Evolutionary conservation across 2,888 invertebrate species (phyloP).

Genomic region (Cantharis rustica): DNA sequence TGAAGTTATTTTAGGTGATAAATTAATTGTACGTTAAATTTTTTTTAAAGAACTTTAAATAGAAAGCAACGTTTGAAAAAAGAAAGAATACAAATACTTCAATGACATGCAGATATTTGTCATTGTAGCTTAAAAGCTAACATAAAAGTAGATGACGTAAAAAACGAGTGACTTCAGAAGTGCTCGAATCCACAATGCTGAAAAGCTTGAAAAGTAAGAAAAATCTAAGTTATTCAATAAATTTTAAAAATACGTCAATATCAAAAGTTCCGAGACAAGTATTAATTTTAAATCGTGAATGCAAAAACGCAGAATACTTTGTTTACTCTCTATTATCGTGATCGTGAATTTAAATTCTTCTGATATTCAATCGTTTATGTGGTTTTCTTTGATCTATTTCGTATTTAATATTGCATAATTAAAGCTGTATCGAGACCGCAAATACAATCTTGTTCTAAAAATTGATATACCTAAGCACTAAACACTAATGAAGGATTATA

Average conservation of each 20-base stretch:
- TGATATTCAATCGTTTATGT: neutral
- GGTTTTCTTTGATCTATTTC: neutral
- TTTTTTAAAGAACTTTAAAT: neutral
- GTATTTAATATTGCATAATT: neutral
- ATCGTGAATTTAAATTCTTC: neutral
- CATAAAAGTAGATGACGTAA: neutral
- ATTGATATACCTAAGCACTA: neutral
- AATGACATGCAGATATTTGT: neutral
- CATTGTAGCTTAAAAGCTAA: neutral
- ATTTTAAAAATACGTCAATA: neutral
- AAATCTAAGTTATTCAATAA: neutral
- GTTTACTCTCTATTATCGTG: neutral
- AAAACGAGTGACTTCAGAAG: neutral
- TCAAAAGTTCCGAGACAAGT: neutral
- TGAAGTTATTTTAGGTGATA: neutral
- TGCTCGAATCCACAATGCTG: neutral
- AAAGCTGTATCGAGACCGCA: neutral
- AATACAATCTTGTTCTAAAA: neutral
- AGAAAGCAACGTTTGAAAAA: neutral
- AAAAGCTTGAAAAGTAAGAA: neutral
- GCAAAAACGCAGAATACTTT: neutral
- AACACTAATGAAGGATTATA: neutral
- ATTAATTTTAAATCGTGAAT: neutral
- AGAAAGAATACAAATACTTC: neutral
- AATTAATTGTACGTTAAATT: neutral